Base-by-base conservation (phyloP, 2,113 vertebrate genomes). In the Addax nasomaculatus region DNA sequence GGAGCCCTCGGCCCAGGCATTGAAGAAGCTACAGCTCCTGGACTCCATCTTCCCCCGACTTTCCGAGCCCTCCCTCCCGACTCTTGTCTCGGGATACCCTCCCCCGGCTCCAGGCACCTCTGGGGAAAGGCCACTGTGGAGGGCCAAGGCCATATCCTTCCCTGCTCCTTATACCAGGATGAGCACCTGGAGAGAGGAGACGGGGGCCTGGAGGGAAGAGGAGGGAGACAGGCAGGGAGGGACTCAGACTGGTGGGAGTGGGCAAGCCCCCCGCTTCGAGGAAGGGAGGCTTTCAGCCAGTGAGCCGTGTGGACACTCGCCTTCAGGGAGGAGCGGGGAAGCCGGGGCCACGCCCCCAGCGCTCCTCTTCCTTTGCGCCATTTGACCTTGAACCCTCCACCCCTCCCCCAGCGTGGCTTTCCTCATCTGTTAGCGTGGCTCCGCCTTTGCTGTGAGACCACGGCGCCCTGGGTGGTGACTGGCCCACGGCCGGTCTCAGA, bases 331-430 rank as follows among this genome's bases (percentile, higher is more conserved):
- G 29, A 33, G 15, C 80, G 3, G 51, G 1, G 47, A 58, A 16
- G 78, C 78, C 0, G 2, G n/a, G 39, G 11, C 15, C 3, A 39
- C 1, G 6, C 39, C 30, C 39, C 33, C 2, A 11, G 36, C 36
- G 11, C 43, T 29, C 67, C 57, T 58, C 87, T 2, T 84, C 62
- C 62, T 27, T 4, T 5, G 33, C 33, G 15, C 62, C 36, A 0
- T 9, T 16, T 53, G 60, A 36, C 30, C 39, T 39, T 16, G 55
- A 51, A 2, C 49, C 51, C 15, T 29, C 43, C 7, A 0, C 29
- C 9, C 13, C 45, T 55, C 57, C 19, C 49, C 53, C 25, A 51
- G 58, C 17, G 16, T 73, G 27, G 1, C 43, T 58, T 87, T 91
- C 36, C 88, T 27, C 15, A 15, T 60, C 49, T 78, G 29, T 57